Evolutionary conservation across 2,888 invertebrate species (phyloP), one percentile per base, ranked within the genome.

Genomic region (Dynastes maya): DNA sequence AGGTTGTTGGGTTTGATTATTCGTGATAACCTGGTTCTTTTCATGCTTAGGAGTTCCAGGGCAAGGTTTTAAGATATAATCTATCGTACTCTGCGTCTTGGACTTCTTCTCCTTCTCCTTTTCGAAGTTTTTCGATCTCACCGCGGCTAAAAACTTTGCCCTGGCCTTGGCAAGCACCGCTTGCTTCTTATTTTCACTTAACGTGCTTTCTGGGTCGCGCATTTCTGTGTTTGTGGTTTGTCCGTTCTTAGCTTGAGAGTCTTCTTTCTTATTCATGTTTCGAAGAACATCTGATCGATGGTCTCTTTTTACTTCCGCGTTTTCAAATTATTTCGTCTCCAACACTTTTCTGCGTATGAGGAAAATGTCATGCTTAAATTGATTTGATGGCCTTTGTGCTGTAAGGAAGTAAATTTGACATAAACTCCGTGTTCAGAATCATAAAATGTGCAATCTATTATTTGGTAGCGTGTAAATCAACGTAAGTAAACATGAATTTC

Each of bases 51-150:
- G 72, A 32, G 77, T 22, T n/a, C 64, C 71, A 8, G 86, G 84
- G 78, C 90, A 91, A 49, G 89, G 88, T 84, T 91, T 91, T 37
- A 88, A 81, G 76, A 89, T 86, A 78, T 89, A 88, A 55, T 91
- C 91, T 72, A 91, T 87, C 77, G 91, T 91, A 1, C 86, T 84
- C 81, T 88, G 88, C 2, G 88, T 86, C 70, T 87, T 83, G 0
- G 87, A 84, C 83, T 87, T 88, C 65, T 85, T 86, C 58, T 85
- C 82, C n/a, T 81, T 81, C 3, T 84, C 82, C 27, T 37, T 58
- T 2, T 83, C 82, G 2, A 63, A 64, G 22, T 80, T 82, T 49
- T 78, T 80, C 6, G 82, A 76, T 77, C 83, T 83, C 27, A 83
- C 67, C 5, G 80, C 81, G 67, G 88, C 87, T 76, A 87, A 83